Percentiles rank a stretch among this genome's conserved stretches.
These are phyloP conservation scores for Caenorhabditis elegans DNA, from an alignment of 1,140 invertebrate species.

Conservation along the genomic window DNA sequence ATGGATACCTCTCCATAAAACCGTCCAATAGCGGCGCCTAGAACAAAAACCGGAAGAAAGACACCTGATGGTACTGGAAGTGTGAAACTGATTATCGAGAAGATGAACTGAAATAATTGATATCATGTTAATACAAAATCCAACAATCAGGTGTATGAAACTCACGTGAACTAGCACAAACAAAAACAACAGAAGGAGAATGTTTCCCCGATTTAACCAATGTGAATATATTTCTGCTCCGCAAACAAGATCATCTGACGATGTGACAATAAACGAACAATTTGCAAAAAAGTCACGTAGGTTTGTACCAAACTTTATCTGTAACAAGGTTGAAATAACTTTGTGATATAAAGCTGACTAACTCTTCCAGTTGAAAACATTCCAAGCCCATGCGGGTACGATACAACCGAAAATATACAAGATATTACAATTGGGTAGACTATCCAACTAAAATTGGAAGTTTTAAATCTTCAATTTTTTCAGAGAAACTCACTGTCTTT, in stretches of 20 bases:
- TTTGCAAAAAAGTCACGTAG: slow-evolving; percentile 63
- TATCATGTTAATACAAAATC: background rate
- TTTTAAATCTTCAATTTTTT: background rate
- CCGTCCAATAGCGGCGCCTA: slow-evolving; percentile 81
- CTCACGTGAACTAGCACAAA: slow-evolving; percentile 35
- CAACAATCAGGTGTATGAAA: background rate
- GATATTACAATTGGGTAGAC: slow-evolving; percentile 60
- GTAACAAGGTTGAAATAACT: too few relatives aligned
- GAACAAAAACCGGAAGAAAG: slow-evolving; percentile 65
- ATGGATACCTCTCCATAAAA: slow-evolving; percentile 85
- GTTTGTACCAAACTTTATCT: slow-evolving; percentile 65
- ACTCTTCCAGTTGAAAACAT: slow-evolving; percentile 62
- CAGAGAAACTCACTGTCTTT: slow-evolving; percentile 59
- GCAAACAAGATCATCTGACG: slow-evolving; percentile 5
- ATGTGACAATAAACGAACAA: slow-evolving; percentile 49
- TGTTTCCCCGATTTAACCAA: slow-evolving; percentile 34
- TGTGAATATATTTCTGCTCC: background rate
- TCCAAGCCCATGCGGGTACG: slow-evolving; percentile 62
- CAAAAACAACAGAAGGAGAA: slow-evolving; percentile 6
- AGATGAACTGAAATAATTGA: slow-evolving; percentile 77
- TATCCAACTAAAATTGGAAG: slow-evolving; percentile 60
- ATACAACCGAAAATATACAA: slow-evolving; percentile 61
- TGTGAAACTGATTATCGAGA: slow-evolving; percentile 90
- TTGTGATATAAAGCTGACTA: too few relatives aligned
- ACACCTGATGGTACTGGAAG: slow-evolving; percentile 85